Base-by-base conservation (phyloP, 1,140 invertebrate genomes). In the Physella acuta region DNA sequence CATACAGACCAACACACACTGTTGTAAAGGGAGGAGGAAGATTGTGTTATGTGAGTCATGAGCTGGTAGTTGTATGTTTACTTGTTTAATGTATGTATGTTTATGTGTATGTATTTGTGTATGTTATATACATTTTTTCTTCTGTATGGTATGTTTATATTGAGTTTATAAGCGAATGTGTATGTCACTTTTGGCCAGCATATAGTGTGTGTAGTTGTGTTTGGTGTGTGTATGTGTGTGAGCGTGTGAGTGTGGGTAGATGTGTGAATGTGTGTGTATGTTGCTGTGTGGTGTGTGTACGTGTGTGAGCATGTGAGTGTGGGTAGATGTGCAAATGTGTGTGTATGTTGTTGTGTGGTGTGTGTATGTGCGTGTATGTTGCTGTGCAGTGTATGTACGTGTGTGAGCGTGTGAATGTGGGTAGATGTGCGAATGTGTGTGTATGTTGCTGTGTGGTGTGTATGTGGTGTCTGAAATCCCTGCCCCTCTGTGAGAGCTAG, bases 191-290 rank as follows among this genome's bases (percentile, higher is more conserved):
- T n/a, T n/a, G n/a, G n/a, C n/a, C n/a, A n/a, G n/a, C n/a, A n/a
- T n/a, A n/a, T n/a, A n/a, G n/a, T n/a, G n/a, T n/a, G n/a, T n/a
- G n/a, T n/a, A n/a, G n/a, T n/a, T n/a, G n/a, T n/a, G n/a, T n/a
- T n/a, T n/a, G 5, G 31, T 60, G 58, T 60, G 58, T 60, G 58
- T 60, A 31, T 60, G 14, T 36, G 26, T 11, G 24, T 36, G 8
- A 5, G 14, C 24, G 33, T 60, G 28, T n/a, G n/a, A n/a, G n/a
- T n/a, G 53, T 26, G 53, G 11, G 53, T 56, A 56, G 8, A 11
- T 56, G 17, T 56, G 17, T 56, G 53, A 56, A n/a, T 56, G 53
- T 56, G 53, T 56, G 53, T 14, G 53, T 56, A 26, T 56, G 53
- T 26, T 8, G 8, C 11, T 56, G 53, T 56, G 53, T n/a, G n/a